Evolutionary conservation across 2,797 vertebrate species (phyloP), one percentile per base, ranked within the genome.

Genomic region (Austrolebias charrua): DNA sequence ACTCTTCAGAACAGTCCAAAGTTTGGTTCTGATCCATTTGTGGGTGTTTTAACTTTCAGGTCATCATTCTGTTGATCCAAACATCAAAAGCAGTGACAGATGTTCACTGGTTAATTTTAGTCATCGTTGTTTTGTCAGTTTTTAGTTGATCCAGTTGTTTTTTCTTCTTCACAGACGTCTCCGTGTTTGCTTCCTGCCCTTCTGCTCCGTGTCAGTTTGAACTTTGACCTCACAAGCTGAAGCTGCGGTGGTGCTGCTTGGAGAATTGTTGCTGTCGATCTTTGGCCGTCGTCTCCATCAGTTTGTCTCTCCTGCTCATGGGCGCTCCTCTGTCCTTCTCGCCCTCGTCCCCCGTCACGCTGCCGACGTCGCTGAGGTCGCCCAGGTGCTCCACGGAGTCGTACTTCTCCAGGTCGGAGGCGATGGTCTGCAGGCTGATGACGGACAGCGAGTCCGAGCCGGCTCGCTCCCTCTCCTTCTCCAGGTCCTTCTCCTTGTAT

Each of bases 351-450:
- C 86, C 87, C 0, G 89, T 87, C 3, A 89, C 69, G 16, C 88
- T 89, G 6, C 88, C 85, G 0, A 94, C 93, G 0, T 97, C 96
- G 0, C 94, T 95, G 45, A 93, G 73, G 52, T 95, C 86, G 0
- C 93, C 88, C 38, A 98, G 84, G 75, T 98, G 96, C 78, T 97
- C 96, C 7, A 98, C 86, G 0, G 96, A 97, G 81, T 98, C 96
- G 1, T 94, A 96, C 64, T 97, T 96, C 87, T 95, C 95, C 83
- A 97, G 79, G 88, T 97, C 96, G 0, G 96, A 97, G 11, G 95
- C 95, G 49, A 96, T 96, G 61, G 95, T 96, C 88, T 95, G 95
- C 84, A 97, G 92, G 82, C 95, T 97, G 80, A 96, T 90, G 66
- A 96, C 91, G 0, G 95, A 96, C 13, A 95, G 89, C 0, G 94